Evolutionary conservation across 2,797 vertebrate genomes (phyloP).

Genomic region (Hemitrygon akajei): DNA sequence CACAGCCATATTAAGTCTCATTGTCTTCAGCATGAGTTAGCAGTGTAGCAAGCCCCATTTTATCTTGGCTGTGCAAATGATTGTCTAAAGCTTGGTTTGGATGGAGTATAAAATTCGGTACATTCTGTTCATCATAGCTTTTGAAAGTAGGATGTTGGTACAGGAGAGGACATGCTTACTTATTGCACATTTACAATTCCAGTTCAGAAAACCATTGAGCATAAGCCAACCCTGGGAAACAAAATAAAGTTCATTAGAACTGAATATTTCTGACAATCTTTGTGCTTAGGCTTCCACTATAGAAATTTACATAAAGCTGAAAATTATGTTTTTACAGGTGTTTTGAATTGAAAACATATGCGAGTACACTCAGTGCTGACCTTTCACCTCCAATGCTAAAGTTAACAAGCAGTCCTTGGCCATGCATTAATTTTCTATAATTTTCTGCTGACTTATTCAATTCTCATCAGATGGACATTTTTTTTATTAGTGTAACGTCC

Average conservation of each 20-base stretch:
- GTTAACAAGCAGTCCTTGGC: conserved; percentile 34
- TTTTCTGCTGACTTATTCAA: conserved; percentile 13
- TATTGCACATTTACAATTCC: neutral
- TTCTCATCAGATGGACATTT: conserved; percentile 24
- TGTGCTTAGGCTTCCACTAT: conserved; percentile 5
- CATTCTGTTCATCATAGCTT: neutral
- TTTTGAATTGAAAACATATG: conserved; percentile 30
- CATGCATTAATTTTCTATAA: conserved; percentile 26
- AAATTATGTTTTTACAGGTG: conserved; percentile 33
- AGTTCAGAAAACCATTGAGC: neutral
- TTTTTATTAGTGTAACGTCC: neutral
- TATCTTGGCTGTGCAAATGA: neutral
- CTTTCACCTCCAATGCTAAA: conserved; percentile 24
- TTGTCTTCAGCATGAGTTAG: neutral
- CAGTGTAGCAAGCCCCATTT: neutral
- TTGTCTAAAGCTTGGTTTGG: neutral
- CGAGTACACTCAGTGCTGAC: neutral
- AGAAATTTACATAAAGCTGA: conserved; percentile 29
- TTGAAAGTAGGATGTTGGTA: neutral
- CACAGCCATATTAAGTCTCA: neutral
- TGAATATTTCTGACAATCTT: conserved; percentile 27
- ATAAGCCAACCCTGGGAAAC: neutral
- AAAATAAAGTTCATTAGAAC: conserved; percentile 27
- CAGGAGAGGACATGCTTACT: neutral
- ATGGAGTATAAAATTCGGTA: neutral